Evolutionary conservation across 2,888 invertebrate species (phyloP), one percentile per base, ranked within the genome.

Genomic region (Malthinus seriepunctatus): DNA sequence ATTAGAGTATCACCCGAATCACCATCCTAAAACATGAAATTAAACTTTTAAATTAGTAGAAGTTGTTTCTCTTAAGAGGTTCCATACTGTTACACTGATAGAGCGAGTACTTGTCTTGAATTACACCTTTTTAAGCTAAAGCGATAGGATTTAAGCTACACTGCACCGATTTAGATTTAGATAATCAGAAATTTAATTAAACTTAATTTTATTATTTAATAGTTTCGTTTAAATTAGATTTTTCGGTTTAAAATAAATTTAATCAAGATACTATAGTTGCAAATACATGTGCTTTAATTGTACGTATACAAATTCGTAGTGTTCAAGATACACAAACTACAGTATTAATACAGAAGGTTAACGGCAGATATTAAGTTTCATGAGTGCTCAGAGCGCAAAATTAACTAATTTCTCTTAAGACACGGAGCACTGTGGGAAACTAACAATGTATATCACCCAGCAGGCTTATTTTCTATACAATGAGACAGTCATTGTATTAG

Each of bases 371-470:
- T 70, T 68, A 70, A 69, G 70, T 71, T 71, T 70, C 68, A 63
- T 66, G 66, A 65, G 56, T 67, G 67, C 65, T 67, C 67, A 70
- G 67, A 65, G 69, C 65, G 63, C 59, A 63, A 66, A 71, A 72
- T 72, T 71, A 72, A 71, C 70, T 71, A 72, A 71, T 72, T 71
- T 70, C 71, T 71, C 69, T 64, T 69, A 71, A 71, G 71, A 69
- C 70, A 70, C 69, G 69, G 55, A 67, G 64, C 63, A 62, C 56
- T 64, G 67, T 63, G 69, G 68, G 66, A 65, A 67, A 65, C 68
- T 65, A 69, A 70, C 71, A 69, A 71, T 71, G 69, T 66, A 68
- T 67, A 68, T 69, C 69, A 70, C 66, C 66, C 62, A 62, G 56
- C 62, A 65, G 67, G 68, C 69, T 69, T 67, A 70, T 70, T 70